Evolutionary conservation across 1,140 invertebrate genomes (phyloP).

Genomic region (Thrips palmi): DNA sequence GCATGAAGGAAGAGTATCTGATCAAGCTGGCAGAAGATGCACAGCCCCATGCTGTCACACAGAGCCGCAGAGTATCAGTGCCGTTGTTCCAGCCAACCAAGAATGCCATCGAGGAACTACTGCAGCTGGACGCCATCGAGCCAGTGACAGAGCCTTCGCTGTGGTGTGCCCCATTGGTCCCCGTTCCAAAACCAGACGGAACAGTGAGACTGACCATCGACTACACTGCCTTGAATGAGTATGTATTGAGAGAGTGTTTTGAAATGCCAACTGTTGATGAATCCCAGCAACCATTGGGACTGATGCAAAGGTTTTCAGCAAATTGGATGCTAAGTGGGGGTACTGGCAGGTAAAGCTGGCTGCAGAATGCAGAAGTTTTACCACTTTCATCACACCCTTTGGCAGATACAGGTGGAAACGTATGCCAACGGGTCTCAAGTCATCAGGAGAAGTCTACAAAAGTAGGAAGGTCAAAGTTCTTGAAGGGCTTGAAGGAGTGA

Average conservation of each 20-base stretch:
- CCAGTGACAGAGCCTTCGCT: conserved; percentile 19
- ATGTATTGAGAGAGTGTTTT: conserved; percentile 16
- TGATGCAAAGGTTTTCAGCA: not conserved
- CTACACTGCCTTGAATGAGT: conserved; percentile 18
- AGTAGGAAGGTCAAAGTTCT: conserved; percentile 17
- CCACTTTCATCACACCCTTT: conserved; percentile 11
- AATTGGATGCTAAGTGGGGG: not conserved
- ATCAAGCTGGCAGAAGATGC: too few relatives aligned
- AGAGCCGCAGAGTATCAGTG: conserved; percentile 18
- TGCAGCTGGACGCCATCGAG: conserved; percentile 17
- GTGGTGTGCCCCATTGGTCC: conserved; percentile 24
- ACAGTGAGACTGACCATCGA: conserved; percentile 23
- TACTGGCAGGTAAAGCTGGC: not conserved
- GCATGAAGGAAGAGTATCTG: too few relatives aligned
- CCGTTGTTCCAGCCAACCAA: conserved; percentile 16
- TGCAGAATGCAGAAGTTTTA: not conserved
- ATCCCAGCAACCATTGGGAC: conserved; percentile 12
- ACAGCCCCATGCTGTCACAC: conserved; percentile 11
- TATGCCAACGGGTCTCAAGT: conserved; percentile 21
- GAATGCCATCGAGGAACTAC: conserved; percentile 16
- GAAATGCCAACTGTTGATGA: conserved; percentile 17
- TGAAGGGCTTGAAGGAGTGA: conserved; percentile 19
- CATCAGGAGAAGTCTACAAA: conserved; percentile 20
- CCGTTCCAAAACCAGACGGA: conserved; percentile 21
- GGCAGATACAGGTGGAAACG: conserved; percentile 19